Evolutionary conservation across 2,797 vertebrate species (phyloP).

Genomic region (Mus caroli): DNA sequence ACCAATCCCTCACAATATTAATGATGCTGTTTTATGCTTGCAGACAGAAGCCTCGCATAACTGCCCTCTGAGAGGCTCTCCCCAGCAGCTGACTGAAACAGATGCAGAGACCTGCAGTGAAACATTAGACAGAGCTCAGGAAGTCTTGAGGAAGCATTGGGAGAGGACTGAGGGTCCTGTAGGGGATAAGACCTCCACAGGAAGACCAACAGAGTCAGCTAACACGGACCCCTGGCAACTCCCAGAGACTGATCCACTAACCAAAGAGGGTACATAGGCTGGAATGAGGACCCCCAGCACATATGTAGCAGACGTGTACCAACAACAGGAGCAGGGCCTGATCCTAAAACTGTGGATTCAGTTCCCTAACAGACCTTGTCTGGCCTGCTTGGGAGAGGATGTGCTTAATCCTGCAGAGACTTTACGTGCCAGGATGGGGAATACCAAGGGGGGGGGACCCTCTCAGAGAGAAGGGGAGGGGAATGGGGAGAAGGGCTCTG

Average conservation of each 20-base stretch:
- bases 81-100: too few relatives aligned
- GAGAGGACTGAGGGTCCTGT: background rate
- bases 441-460: background rate
- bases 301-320: background rate
- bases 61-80: too few relatives aligned
- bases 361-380: background rate
- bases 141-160: background rate
- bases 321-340: background rate
- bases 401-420: background rate
- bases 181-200: background rate
- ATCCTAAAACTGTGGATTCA: background rate
- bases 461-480: background rate
- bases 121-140: background rate
- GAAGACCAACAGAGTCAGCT: background rate
- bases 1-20: too few relatives aligned
- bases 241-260: background rate
- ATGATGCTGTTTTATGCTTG: too few relatives aligned
- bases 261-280: background rate
- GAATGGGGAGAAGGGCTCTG: background rate
- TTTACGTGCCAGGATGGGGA: background rate
- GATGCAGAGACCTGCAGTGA: background rate
- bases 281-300: background rate
- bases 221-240: background rate
- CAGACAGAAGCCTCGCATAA: too few relatives aligned
- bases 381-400: background rate